Evolutionary conservation across 2,888 invertebrate species (phyloP), one percentile per base, ranked within the genome.

Genomic region (Ptychoptera contaminata): DNA sequence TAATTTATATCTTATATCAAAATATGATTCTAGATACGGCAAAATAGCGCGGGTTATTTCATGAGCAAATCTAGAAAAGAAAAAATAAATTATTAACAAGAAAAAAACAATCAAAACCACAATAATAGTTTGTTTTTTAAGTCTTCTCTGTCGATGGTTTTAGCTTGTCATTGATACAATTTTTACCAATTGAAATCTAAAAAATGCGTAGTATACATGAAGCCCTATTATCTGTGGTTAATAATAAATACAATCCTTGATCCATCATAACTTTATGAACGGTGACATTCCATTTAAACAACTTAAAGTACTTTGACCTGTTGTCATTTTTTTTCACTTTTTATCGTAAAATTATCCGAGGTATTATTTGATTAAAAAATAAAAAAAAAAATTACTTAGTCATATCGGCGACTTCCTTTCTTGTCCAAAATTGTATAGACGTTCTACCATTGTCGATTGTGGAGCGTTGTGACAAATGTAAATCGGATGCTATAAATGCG

Each of bases 1-100:
- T 47, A 79, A 60, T 30, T 76, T 73, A 58, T 75, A 80, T 46
- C 68, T 65, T 30, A 78, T 71, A 44, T 69, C 70, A 55, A 82
- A 80, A 57, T 77, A 81, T 8, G 70, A 58, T 56, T 81, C 79
- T 52, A 70, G 79, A 56, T 69, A 77, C 8, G 69, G 67, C 16
- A 86, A 58, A 14, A 82, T 69, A 50, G 68, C 68, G 3, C 73
- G 69, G 2, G 78, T 73, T 37, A 75, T 67, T 7, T 72, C 63
- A 41, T 74, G 62, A 1, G 79, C 76, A 51, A 69, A 72, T 43
- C 50, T 50, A 40, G 3, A 36, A n/a, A n/a, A n/a, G n/a, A n/a
- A n/a, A n/a, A n/a, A n/a, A n/a, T n/a, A n/a, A n/a, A n/a, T n/a
- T n/a, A n/a, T n/a, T n/a, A n/a, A 39, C 29, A 23, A 39, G 23